Evolutionary conservation across 2,113 vertebrate genomes (phyloP).

Genomic region (Nyctereutes procyonoides): DNA sequence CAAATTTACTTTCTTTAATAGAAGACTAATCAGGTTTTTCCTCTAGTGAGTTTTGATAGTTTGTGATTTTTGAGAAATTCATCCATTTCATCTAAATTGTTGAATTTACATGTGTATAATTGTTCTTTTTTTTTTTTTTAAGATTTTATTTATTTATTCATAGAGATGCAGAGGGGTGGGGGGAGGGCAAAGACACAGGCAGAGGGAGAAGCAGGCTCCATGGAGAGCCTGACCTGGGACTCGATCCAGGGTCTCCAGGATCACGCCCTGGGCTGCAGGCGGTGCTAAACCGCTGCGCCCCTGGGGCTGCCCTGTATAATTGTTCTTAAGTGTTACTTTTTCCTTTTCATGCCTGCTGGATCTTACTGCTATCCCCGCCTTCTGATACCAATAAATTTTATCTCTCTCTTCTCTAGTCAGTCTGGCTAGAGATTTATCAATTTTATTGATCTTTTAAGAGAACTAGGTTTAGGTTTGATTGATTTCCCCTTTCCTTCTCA

Average conservation of each 20-base stretch:
- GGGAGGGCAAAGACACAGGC: no score
- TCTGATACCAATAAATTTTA: background rate
- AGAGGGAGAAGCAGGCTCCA: no score
- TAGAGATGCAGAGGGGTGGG: no score
- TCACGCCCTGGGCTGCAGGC: no score
- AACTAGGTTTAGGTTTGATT: background rate
- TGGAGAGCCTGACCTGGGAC: no score
- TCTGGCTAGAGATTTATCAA: background rate
- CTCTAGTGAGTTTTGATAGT: background rate
- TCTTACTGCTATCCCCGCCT: background rate
- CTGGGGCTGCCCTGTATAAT: background rate
- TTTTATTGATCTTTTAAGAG: slow-evolving; percentile 1
- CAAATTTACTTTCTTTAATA: background rate
- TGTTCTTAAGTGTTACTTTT: background rate
- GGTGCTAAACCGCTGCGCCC: no score
- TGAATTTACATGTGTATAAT: background rate
- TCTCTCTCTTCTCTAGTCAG: background rate
- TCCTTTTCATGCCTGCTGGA: background rate
- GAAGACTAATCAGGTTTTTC: background rate
- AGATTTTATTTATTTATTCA: no score
- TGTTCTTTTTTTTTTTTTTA: background rate
- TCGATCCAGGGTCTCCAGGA: no score
- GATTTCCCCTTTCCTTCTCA: background rate
- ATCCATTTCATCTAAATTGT: background rate
- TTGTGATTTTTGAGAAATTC: slow-evolving; percentile 22